These are phyloP conservation scores for Allobates femoralis DNA, from an alignment of 2,797 vertebrate genomes.

Conservation along the genomic window DNA sequence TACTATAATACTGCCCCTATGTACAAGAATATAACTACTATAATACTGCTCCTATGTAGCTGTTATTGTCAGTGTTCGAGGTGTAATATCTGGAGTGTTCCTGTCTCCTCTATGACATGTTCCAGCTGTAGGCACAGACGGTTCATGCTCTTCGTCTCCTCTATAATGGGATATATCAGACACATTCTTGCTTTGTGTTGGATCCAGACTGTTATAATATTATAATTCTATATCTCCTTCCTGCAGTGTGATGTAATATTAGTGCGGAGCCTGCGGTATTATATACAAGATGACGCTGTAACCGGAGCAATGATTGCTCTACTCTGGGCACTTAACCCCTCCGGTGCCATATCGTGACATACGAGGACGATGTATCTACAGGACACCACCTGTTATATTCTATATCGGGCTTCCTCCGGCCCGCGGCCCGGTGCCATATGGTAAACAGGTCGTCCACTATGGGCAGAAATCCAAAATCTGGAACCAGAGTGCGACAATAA, in stretches of 20 bases:
- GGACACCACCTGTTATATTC: background rate
- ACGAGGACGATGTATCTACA: background rate
- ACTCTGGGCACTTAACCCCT: background rate
- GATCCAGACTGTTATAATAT: background rate
- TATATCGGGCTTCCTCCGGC: background rate
- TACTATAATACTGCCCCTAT: no score
- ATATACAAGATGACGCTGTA: no score
- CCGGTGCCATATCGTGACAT: background rate
- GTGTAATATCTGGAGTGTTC: background rate
- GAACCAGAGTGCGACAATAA: background rate
- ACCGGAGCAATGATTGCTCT: background rate
- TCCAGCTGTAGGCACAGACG: background rate
- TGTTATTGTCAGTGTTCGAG: background rate
- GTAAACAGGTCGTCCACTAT: background rate
- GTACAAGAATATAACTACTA: no score
- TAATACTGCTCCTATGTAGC: background rate
- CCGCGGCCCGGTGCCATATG: background rate
- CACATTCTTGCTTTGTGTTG: background rate
- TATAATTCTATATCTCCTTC: background rate
- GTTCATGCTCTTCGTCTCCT: no score
- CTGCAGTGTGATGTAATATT: background rate
- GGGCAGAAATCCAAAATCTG: background rate
- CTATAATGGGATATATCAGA: background rate
- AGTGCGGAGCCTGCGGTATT: no score
- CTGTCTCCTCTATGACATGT: background rate